Conservation (phyloP, 2,797 vertebrate genomes). For the Liparis tanakae region DNA sequence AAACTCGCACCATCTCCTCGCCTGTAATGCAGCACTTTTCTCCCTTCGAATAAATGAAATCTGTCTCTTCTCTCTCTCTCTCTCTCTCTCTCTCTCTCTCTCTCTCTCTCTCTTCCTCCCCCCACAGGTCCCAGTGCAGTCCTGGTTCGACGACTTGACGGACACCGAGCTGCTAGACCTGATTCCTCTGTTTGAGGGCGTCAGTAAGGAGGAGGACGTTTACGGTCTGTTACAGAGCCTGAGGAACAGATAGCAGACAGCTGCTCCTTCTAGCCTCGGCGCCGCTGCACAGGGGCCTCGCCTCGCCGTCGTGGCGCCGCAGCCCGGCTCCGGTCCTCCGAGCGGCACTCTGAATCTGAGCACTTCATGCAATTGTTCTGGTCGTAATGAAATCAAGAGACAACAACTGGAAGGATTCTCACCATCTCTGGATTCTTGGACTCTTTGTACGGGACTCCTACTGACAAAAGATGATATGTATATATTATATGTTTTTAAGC, state of each 20-base stretch:
- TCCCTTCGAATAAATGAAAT: constrained; percentile 16
- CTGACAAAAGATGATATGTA: constrained; percentile 70
- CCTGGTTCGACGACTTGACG: constrained; percentile 98
- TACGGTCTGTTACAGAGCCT: constrained; percentile 93
- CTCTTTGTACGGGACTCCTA: constrained; percentile 71
- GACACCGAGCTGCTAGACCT: constrained; percentile 98
- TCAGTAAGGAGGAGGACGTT: constrained; percentile 92
- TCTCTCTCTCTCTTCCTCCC: neutral
- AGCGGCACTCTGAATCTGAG: constrained; percentile 19
- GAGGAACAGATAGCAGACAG: constrained; percentile 84
- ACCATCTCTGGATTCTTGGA: constrained; percentile 50
- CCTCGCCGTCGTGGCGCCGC: constrained; percentile 37
- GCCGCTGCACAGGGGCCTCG: constrained; percentile 38
- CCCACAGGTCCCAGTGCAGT: constrained; percentile 95
- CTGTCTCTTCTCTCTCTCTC: neutral
- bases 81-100: neutral
- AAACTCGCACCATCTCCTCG: constrained; percentile 46
- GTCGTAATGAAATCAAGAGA: constrained; percentile 30
- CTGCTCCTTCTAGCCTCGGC: constrained; percentile 19
- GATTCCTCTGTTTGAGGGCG: constrained; percentile 93
- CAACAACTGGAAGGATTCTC: constrained; percentile 45
- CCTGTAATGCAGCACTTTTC: constrained; percentile 50
- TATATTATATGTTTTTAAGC: constrained; percentile 79
- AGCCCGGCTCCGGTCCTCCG: constrained; percentile 28
- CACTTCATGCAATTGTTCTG: constrained; percentile 39